These are phyloP conservation scores for Alaudala cheleensis DNA, from an alignment of 2,113 vertebrate species.

Conservation along the genomic window DNA sequence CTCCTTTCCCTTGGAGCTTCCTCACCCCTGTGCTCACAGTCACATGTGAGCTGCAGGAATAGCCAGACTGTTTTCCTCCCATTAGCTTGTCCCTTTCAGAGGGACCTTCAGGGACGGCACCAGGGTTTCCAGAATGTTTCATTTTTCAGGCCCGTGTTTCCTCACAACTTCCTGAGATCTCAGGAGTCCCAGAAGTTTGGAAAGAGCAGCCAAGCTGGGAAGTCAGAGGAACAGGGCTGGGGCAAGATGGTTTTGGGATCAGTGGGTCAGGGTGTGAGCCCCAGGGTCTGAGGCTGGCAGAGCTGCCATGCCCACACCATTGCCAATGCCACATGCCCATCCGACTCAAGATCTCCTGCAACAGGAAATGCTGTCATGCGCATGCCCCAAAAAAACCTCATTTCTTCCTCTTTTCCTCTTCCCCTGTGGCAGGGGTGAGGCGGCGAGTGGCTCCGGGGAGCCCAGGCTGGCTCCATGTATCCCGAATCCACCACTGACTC, in stretches of 20 bases:
- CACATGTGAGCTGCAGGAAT: accelerated
- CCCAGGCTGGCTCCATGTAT: slow-evolving; percentile 91
- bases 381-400: not conserved
- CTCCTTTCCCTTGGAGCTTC: not conserved
- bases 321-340: not conserved
- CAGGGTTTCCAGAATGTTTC: not conserved
- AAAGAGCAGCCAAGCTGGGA: not conserved
- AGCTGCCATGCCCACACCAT: accelerated
- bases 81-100: not conserved
- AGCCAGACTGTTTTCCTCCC: not conserved
- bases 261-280: not conserved
- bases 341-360: not conserved
- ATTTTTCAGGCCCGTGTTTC: not conserved
- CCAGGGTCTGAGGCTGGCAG: not conserved
- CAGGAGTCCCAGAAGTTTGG: not conserved
- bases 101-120: not conserved
- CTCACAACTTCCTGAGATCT: not conserved
- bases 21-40: not conserved
- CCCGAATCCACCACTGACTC: slow-evolving; percentile 99
- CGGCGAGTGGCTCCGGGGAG: slow-evolving; percentile 3
- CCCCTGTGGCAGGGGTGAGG: slow-evolving; percentile 46
- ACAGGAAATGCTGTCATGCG: not conserved
- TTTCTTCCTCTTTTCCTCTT: slow-evolving; percentile 56
- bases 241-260: accelerated
- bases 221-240: not conserved